These are phyloP conservation scores for Limenitis camilla DNA, from an alignment of 2,888 invertebrate species.

Conservation along the genomic window DNA sequence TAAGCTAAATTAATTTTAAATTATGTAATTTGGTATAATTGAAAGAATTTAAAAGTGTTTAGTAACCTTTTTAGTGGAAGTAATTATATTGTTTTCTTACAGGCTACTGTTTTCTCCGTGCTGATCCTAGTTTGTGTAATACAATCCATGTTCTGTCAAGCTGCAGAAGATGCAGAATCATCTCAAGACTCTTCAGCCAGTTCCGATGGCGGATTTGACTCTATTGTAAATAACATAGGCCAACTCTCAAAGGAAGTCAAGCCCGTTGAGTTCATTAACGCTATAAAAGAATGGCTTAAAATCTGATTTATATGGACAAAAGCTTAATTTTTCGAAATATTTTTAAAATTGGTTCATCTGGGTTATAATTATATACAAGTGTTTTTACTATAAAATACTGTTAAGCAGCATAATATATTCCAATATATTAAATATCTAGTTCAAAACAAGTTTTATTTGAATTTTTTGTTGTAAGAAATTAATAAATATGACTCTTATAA, in stretches of 20 bases:
- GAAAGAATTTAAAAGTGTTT: too few relatives aligned
- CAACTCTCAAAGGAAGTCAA: neutral
- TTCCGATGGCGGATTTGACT: neutral
- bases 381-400: too few relatives aligned
- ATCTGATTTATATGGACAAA: neutral
- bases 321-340: neutral
- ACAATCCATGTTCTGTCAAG: neutral
- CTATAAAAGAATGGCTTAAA: neutral
- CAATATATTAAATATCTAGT: too few relatives aligned
- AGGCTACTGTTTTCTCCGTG: conserved; percentile 3
- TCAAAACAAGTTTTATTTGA: too few relatives aligned
- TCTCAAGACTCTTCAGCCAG: neutral
- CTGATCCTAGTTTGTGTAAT: conserved; percentile 4
- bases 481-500: too few relatives aligned
- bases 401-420: too few relatives aligned
- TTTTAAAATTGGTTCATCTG: neutral
- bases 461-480: too few relatives aligned
- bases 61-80: neutral
- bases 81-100: neutral
- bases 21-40: too few relatives aligned
- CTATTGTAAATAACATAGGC: conserved; percentile 1
- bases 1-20: neutral
- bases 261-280: neutral
- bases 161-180: neutral
- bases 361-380: too few relatives aligned